phyloP scores from a whole-genome alignment of 2,888 invertebrate species.

The Koerneria pararmatus region DNA sequence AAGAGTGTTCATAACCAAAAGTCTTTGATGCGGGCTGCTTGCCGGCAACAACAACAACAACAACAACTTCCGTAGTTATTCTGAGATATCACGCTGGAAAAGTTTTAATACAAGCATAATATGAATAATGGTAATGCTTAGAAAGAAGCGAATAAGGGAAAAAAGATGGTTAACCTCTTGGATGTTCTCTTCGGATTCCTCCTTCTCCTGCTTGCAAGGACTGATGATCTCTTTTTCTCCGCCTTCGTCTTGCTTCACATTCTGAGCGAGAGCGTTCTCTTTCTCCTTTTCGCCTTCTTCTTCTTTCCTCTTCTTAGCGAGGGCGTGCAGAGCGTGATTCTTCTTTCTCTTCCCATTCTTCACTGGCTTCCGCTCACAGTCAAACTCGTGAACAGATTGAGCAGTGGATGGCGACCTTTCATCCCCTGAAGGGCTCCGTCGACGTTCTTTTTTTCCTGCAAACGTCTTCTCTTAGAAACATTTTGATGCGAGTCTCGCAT shows the following conservation, averaged over 20 bases:
- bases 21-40: too few relatives aligned
- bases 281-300: not conserved
- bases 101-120: too few relatives aligned
- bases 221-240: not conserved
- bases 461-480: too few relatives aligned
- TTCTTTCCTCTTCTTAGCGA: not conserved
- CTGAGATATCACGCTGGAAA: too few relatives aligned
- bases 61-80: too few relatives aligned
- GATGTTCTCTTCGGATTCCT: not conserved
- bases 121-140: too few relatives aligned
- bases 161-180: too few relatives aligned
- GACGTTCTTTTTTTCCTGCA: too few relatives aligned
- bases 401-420: conserved; percentile 23
- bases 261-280: conserved; percentile 1
- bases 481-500: too few relatives aligned
- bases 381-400: conserved; percentile 25
- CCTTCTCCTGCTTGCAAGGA: not conserved
- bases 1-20: too few relatives aligned
- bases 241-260: conserved; percentile 4
- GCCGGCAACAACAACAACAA: too few relatives aligned
- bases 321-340: conserved; percentile 9
- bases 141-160: not conserved
- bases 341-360: conserved; percentile 25
- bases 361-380: not conserved
- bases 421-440: conserved; percentile 26